Evolutionary conservation across 2,888 invertebrate genomes (phyloP), one percentile per base, ranked within the genome.

Genomic region (Drosophila cognata): DNA sequence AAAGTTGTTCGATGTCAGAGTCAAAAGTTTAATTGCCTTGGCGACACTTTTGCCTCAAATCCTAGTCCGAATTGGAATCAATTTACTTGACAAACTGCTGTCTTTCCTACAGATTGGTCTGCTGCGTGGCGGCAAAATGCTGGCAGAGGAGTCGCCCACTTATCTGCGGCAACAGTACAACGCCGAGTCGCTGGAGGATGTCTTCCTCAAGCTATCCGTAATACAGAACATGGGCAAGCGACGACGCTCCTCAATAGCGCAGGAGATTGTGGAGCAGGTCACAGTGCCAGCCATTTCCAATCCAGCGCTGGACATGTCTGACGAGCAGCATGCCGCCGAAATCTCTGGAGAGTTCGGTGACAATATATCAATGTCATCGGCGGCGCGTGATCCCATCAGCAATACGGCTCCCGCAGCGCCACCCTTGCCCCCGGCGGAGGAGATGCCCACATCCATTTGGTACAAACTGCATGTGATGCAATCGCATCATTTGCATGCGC

Each of bases 291-390:
- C 94, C 8, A 95, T 95, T 73, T 94, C 95, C 93, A 95, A 96
- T 86, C 95, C 95, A 38, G 94, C 95, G 0, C 93, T 96, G 66
- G 96, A 96, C 81, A 93, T 95, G 53, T 95, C 96, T 85, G 95
- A 95, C 74, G 95, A 95, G 50, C 96, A 96, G 91, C 90, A 86
- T 68, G 94, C 95, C 0, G 95, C 95, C 0, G 97, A 97, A 92
- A 97, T 97, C 81, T 97, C 97, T 25, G 97, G 97, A 5, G 97
- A 97, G 92, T 97, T 97, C 77, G 97, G 97, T 52, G 97, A 97
- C 92, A 97, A 97, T 87, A 95, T 97, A 4, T 97, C 97, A 5
- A 95, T 97, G 94, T 95, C 95, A 62, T 96, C 96, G 88, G 95
- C 95, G 73, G 95, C 95, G 13, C 94, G 95, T 64, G 95, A 96